phyloP scores from a whole-genome alignment of 2,888 invertebrate species.

The Dorcus parallelipipedus region DNA sequence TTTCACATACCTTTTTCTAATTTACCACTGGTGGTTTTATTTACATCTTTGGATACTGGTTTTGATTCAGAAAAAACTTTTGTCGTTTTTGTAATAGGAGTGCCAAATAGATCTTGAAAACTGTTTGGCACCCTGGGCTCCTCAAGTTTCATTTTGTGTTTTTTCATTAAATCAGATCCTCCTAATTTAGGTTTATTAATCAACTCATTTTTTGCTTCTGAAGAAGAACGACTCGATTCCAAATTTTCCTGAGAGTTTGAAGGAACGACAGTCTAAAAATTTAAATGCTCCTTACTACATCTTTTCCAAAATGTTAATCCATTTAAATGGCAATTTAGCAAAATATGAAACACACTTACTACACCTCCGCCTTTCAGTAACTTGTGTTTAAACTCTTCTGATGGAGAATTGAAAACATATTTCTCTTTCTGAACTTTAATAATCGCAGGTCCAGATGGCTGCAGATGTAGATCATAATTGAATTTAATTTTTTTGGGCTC shows the following conservation, averaged over 20 bases:
- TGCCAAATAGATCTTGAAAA: constrained; percentile 79
- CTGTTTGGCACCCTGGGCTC: constrained; percentile 48
- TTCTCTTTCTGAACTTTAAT: constrained; percentile 74
- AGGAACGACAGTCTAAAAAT: constrained; percentile 41
- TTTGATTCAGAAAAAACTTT: constrained; percentile 68
- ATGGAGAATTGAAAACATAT: constrained; percentile 78
- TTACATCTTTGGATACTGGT: constrained; percentile 26
- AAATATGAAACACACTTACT: constrained; percentile 35
- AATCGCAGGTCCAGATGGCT: constrained; percentile 69
- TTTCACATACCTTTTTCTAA: constrained; percentile 12
- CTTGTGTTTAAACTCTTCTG: constrained; percentile 85
- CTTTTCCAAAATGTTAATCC: not conserved
- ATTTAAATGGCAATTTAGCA: not conserved
- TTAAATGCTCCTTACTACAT: not conserved
- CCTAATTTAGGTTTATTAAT: constrained; percentile 70
- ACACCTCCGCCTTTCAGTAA: constrained; percentile 83
- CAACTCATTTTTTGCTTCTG: constrained; percentile 53
- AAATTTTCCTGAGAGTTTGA: constrained; percentile 45
- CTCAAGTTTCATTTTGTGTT: constrained; percentile 44
- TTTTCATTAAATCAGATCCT: constrained; percentile 44
- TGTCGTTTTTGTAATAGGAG: constrained; percentile 74
- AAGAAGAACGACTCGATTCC: constrained; percentile 42
- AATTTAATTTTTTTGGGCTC: constrained; percentile 83
- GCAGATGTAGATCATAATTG: constrained; percentile 82
- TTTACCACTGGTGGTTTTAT: constrained; percentile 20